Evolutionary conservation across 2,113 vertebrate species (phyloP), one percentile per base, ranked within the genome.

Genomic region (Pituophis catenifer): DNA sequence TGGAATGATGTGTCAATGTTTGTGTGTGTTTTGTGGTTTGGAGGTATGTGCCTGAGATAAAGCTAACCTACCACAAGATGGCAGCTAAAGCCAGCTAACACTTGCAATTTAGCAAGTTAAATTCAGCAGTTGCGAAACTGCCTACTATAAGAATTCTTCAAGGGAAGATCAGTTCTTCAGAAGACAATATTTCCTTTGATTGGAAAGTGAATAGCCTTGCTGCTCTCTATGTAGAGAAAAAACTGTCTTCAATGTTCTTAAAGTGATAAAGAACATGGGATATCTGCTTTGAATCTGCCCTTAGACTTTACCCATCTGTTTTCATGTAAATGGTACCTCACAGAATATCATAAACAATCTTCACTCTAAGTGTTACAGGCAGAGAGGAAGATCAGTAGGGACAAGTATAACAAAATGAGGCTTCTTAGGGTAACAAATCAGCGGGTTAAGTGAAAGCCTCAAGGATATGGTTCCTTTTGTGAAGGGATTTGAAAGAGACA

Each of bases 41-140:
- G 91, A 94, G 62, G 8, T 89, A 54, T 91, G n/a, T 91, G 50
- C 93, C 89, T 96, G 96, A 97, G 96, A 95, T 96, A 95, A 94
- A 95, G 24, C 86, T 58, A 94, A 92, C 29, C 48, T 12, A 54
- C 96, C 97, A 96, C 96, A 96, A 97, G 96, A 96, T 97, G 97
- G 96, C 96, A 97, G 95, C 93, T 96, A 88, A 96, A 96, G 54
- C 94, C 96, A 96, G 4, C 52, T 92, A 48, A 96, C 92, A 26
- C 7, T 70, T 70, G 65, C 5, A 85, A 89, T 90, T 52, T 0
- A 5, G 21, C 91, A 48, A 24, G 0, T 54, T 86, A 26, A 58
- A 9, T 59, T 12, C 3, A 19, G 70, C 0, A 0, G 15, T 53
- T 57, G 44, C 44, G 53, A 86, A 62, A 29, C 52, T 55, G 23